These are phyloP conservation scores for Gymnobelideus leadbeateri DNA, from an alignment of 2,113 vertebrate genomes.

Conservation along the genomic window DNA sequence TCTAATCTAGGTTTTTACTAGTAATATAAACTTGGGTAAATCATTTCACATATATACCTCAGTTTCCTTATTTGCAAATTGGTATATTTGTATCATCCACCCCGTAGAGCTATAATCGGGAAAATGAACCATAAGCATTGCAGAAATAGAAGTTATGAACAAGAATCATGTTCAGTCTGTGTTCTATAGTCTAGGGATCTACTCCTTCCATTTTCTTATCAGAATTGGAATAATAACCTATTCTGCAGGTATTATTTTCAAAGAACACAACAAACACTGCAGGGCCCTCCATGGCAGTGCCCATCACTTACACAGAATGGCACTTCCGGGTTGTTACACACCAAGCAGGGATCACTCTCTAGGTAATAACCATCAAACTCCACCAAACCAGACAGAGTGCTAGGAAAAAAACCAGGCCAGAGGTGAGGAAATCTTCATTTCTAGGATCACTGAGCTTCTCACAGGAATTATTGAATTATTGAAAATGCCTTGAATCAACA, in stretches of 20 bases:
- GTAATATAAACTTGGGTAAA: not conserved
- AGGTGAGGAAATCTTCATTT: constrained; percentile 32
- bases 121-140: not conserved
- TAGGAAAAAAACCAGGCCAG: constrained; percentile 76
- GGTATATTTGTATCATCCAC: not conserved
- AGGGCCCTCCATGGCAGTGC: not conserved
- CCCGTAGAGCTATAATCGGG: not conserved
- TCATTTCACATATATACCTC: not conserved
- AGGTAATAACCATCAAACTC: constrained; percentile 98
- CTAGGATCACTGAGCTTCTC: not conserved
- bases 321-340: constrained; percentile 99
- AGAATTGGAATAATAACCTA: not conserved
- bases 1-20: not conserved
- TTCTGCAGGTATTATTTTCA: not conserved
- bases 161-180: not conserved
- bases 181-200: not conserved
- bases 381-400: constrained; percentile 96
- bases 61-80: not conserved
- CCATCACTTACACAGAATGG: constrained; percentile 94
- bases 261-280: not conserved
- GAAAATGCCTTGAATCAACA: not conserved
- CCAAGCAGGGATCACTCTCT: constrained; percentile 98
- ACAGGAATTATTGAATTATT: not conserved
- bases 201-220: not conserved
- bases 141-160: not conserved